Base-by-base conservation (phyloP, 2,888 invertebrate species). In the Andrena flavipes region DNA sequence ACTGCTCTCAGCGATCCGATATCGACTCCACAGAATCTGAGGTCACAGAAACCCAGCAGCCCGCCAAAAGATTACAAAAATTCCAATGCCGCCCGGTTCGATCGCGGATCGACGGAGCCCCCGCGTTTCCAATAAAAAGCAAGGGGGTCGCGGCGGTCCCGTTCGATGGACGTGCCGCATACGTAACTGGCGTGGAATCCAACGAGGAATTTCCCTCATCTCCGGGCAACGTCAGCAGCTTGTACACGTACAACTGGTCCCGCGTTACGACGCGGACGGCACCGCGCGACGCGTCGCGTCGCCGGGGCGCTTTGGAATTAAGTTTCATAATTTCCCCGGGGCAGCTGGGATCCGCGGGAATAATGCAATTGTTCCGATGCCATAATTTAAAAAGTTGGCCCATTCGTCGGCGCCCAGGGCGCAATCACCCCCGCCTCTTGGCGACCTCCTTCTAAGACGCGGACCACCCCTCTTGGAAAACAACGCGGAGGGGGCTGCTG, bases 381-480 rank as follows among this genome's bases (percentile, higher is more conserved):
- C 87, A 90, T 91, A 91, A 91, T 91, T 91, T 91, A 91, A 91
- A 91, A 91, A 91, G 90, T 91, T 91, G 84, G 87, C 86, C 89
- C 89, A 90, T 91, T 91, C 91, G 89, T 91, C 87, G 86, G 85
- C 87, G 89, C 84, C 84, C 85, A 82, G 87, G 85, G 85, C 87
- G 89, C 91, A 90, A 91, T 91, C 89, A 91, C 88, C 86, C 70
- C 82, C 80, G 82, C 33, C 59, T 30, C 10, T 26, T 35, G 13
- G 13, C 70, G 71, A 49, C 60, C 30, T 76, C 48, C 60, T 80
- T 71, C 29, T 63, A 56, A 35, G 71, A 54, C 69, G 59, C 29
- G 56, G 10, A 26, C 26, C 56, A 0, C 1, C 56, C 23, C 10
- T 56, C 56, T 56, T 26, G 10, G 26, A 56, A 56, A 56, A 56